Evolutionary conservation across 2,888 invertebrate genomes (phyloP).

Genomic region (Plemyria rubiginata): DNA sequence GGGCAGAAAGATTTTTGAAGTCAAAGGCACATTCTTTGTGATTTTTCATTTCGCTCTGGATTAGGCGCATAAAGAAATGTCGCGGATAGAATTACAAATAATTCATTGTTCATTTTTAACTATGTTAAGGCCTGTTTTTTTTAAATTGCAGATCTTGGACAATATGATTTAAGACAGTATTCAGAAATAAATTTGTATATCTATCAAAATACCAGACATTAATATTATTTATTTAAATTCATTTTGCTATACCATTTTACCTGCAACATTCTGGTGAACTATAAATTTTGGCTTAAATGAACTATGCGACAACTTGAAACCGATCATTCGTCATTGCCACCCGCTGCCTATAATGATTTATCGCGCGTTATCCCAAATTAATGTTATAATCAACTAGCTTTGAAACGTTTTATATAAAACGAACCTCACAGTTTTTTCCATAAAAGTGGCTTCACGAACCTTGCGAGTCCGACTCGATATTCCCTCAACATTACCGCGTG

Average conservation of each 20-base stretch:
- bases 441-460: conserved; percentile 40
- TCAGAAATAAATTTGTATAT: too few relatives aligned
- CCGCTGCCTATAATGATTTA: conserved; percentile 19
- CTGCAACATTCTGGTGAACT: conserved; percentile 16
- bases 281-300: conserved; percentile 27
- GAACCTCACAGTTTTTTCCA: conserved; percentile 6
- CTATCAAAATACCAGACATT: too few relatives aligned
- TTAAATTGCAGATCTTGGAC: too few relatives aligned
- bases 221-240: not conserved
- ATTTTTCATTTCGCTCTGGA: conserved; percentile 37
- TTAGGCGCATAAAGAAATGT: conserved; percentile 35
- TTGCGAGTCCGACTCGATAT: conserved; percentile 40
- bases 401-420: conserved; percentile 7
- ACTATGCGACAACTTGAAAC: conserved; percentile 22
- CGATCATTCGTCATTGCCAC: conserved; percentile 26
- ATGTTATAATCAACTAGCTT: conserved; percentile 2
- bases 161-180: too few relatives aligned
- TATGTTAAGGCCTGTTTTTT: too few relatives aligned
- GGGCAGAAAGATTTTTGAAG: conserved; percentile 39
- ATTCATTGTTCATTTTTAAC: conserved; percentile 12
- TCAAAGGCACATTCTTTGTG: conserved; percentile 39
- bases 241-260: conserved; percentile 2
- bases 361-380: conserved; percentile 21
- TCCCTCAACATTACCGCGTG: not conserved
- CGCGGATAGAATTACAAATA: conserved; percentile 29